Base-by-base conservation (phyloP, 2,113 vertebrate genomes). In the Odontophorus gujanensis region DNA sequence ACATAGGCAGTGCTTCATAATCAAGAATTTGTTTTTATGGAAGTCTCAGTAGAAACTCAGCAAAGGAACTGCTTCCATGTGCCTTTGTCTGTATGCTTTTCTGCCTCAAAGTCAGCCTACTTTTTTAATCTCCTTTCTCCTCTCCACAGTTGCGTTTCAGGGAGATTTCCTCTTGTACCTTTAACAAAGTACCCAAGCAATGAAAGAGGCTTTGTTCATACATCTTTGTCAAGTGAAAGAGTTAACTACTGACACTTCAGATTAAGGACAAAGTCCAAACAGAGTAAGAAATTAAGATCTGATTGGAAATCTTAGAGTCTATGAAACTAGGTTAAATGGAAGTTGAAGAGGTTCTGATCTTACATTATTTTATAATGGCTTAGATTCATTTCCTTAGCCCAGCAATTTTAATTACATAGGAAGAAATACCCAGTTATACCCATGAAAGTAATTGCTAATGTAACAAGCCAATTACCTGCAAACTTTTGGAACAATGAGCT, bases 301-400 rank as follows among this genome's bases (percentile, higher is more conserved):
- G 47, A 81, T 42, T 94, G 74, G 55, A 95, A 91, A 93, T 95
- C 40, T 89, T 34, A 3, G 22, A 66, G 26, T 78, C 55, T 75
- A 85, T 25, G 88, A 77, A 94, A 80, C 47, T n/a, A 87, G 45
- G 68, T 92, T 95, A 96, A 96, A 94, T 78, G 58, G 55, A 96
- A 96, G 67, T 84, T 83, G 72, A 95, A 95, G 73, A 93, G 77
- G 48, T 90, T 95, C 73, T 96, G 77, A 66, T 93, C 62, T 93
- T 92, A 80, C 8, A 58, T 77, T 51, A 38, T 68, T 95, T 96
- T 92, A 87, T 83, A 96, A 92, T 88, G 50, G 11, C 57, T 96
- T 82, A 83, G 61, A 84, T 92, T 96, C 65, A 57, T 93, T 94
- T 96, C 82, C 53, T 96, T 71, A 97, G 81, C 50, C 42, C 68